These are phyloP conservation scores for Ooceraea biroi DNA, from an alignment of 1,140 invertebrate genomes.

Conservation along the genomic window DNA sequence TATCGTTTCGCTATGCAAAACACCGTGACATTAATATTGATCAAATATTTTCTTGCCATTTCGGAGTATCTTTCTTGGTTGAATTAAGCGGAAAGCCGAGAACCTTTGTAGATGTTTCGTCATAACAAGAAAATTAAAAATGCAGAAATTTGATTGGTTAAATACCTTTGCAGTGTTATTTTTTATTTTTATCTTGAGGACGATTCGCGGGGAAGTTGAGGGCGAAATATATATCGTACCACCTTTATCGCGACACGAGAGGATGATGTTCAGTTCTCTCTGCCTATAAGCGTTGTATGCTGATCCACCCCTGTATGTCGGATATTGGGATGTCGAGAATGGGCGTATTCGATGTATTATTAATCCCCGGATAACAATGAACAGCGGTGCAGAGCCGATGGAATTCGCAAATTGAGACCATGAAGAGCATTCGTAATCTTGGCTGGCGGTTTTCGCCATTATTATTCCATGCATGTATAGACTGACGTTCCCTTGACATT, in stretches of 20 bases:
- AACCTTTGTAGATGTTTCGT: neutral
- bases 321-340: slow-evolving; percentile 49
- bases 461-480: slow-evolving; percentile 64
- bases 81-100: neutral
- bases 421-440: slow-evolving; percentile 74
- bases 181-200: slow-evolving; percentile 1
- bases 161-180: neutral
- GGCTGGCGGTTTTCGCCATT: slow-evolving; percentile 45
- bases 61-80: neutral
- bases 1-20: neutral
- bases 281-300: slow-evolving; percentile 46
- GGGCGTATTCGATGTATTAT: slow-evolving; percentile 74
- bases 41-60: slow-evolving; percentile 5
- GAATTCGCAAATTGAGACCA: slow-evolving; percentile 78
- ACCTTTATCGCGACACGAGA: neutral
- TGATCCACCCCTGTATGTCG: slow-evolving; percentile 45
- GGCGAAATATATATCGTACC: neutral
- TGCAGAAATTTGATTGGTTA: neutral
- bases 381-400: slow-evolving; percentile 57
- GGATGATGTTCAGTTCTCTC: neutral
- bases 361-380: slow-evolving; percentile 78
- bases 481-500: slow-evolving; percentile 30
- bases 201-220: neutral
- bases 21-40: slow-evolving; percentile 14
- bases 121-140: neutral